Evolutionary conservation across 1,140 invertebrate species (phyloP), one percentile per base, ranked within the genome.

Genomic region (Drosophila sturtevanti): DNA sequence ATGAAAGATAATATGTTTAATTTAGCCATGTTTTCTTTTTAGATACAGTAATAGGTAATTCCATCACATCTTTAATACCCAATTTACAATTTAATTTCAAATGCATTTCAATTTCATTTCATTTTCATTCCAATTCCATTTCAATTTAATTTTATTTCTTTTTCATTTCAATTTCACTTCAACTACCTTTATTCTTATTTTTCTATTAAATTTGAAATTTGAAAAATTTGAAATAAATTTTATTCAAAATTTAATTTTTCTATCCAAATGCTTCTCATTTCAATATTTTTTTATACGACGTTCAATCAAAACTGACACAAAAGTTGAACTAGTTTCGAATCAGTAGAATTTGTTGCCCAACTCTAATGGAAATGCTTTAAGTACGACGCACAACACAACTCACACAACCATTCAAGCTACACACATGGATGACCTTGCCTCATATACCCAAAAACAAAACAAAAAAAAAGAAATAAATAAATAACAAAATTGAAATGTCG

Each of bases 401-500:
- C 16, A 16, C 41, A 48, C 41, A 21, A 14, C 14, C 41, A 44
- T 18, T 44, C 14, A 41, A 69, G 27, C 24, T 22, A 70, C 14
- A 38, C 7, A 48, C 16, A 21, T 1, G 18, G 16, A 48, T 48
- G 41, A 48, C 41, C 41, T 48, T 48, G 16, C 16, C 41, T 48
- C 41, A 41, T 51, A 48, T 60, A 60, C 21, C 66, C 44, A 44
- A 68, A 76, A 65, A 60, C 18, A 4, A 21, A 0, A 48, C 3
- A 48, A 21, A 16, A 44, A 44, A 67, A 76, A 65, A 52, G 24
- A 9, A 18, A 0, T 16, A 44, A 16, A 9, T 6, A 41, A 41
- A 41, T 38, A 54, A 31, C 63, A 48, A 38, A 61, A 67, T 41
- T 21, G 59, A 44, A 76, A 41, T 18, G 69, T 62, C 56, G 76